Conservation (phyloP, 2,113 vertebrate species). For the Brachirus orientalis region DNA sequence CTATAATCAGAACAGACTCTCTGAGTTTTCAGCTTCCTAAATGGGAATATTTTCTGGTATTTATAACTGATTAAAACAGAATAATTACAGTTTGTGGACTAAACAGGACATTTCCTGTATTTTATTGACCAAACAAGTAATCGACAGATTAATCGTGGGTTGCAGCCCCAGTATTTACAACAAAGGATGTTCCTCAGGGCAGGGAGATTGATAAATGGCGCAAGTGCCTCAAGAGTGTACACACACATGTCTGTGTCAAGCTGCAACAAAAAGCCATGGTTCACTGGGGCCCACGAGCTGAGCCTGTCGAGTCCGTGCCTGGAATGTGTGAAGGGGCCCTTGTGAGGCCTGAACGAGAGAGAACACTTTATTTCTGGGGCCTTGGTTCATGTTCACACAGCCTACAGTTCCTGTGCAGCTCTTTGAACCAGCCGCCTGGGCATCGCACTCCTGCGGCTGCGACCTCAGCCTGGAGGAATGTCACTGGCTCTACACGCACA, state of each 20-base stretch:
- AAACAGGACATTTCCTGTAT: no score
- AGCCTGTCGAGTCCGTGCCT: constrained; percentile 10
- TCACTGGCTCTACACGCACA: no score
- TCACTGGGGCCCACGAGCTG: constrained; percentile 34
- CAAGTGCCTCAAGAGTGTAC: constrained; percentile 27
- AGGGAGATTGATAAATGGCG: constrained; percentile 35
- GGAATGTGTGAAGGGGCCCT: constrained; percentile 61
- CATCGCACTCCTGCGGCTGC: constrained; percentile 63
- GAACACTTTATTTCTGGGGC: constrained; percentile 50
- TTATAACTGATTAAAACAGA: no score
- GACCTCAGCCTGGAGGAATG: constrained; percentile 76
- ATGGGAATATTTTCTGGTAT: no score
- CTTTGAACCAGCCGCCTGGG: constrained; percentile 7
- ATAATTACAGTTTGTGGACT: no score
- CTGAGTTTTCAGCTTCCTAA: no score
- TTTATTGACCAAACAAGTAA: no score
- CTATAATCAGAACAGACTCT: no score
- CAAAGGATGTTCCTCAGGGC: background rate
- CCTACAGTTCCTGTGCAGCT: no score
- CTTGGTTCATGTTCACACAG: constrained; percentile 51
- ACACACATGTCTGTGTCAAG: constrained; percentile 33
- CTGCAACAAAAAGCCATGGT: constrained; percentile 46
- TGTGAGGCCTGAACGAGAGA: constrained; percentile 36
- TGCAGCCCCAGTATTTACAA: background rate
- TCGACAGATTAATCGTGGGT: background rate